Evolutionary conservation across 2,888 invertebrate genomes (phyloP).

Genomic region (Copidosoma aretas): DNA sequence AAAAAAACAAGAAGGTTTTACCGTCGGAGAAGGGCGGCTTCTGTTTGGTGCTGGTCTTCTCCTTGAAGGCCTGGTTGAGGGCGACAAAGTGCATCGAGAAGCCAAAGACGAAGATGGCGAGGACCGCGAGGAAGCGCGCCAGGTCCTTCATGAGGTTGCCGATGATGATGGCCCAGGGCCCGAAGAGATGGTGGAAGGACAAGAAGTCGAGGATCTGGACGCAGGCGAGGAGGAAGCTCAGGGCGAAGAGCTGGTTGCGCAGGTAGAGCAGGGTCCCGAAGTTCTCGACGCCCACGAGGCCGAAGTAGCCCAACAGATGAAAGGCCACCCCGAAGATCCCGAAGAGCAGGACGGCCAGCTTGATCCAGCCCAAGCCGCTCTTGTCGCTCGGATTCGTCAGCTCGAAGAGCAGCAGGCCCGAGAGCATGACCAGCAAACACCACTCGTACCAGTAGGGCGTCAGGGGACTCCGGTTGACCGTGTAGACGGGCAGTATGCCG

Average conservation of each 20-base stretch:
- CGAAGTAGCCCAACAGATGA: slow-evolving; percentile 81
- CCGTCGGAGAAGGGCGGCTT: slow-evolving; percentile 75
- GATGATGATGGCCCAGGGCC: slow-evolving; percentile 99
- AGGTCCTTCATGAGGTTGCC: slow-evolving; percentile 92
- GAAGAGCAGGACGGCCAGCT: slow-evolving; percentile 83
- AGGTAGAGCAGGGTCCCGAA: slow-evolving; percentile 92
- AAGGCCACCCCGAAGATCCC: slow-evolving; percentile 90
- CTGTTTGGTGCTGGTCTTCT: slow-evolving; percentile 64
- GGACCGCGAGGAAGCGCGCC: slow-evolving; percentile 94
- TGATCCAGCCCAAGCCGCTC: slow-evolving; percentile 94
- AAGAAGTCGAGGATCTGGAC: slow-evolving; percentile 97
- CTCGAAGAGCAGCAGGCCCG: slow-evolving; percentile 93
- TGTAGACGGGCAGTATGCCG: slow-evolving; percentile 86
- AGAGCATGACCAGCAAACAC: slow-evolving; percentile 92
- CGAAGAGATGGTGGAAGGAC: slow-evolving; percentile 98
- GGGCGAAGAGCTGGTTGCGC: slow-evolving; percentile 95
- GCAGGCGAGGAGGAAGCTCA: slow-evolving; percentile 94
- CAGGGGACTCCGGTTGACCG: slow-evolving; percentile 69
- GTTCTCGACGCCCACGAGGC: slow-evolving; percentile 70
- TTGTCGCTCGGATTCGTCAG: slow-evolving; percentile 98
- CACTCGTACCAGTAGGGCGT: slow-evolving; percentile 96
- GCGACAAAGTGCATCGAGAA: slow-evolving; percentile 98
- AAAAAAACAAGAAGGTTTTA: slow-evolving; percentile 52
- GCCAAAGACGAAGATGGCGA: slow-evolving; percentile 97
- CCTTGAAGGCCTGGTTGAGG: slow-evolving; percentile 90